Evolutionary conservation across 2,113 vertebrate species (phyloP), one percentile per base, ranked within the genome.

Genomic region (Rhinolophus ferrumequinum): DNA sequence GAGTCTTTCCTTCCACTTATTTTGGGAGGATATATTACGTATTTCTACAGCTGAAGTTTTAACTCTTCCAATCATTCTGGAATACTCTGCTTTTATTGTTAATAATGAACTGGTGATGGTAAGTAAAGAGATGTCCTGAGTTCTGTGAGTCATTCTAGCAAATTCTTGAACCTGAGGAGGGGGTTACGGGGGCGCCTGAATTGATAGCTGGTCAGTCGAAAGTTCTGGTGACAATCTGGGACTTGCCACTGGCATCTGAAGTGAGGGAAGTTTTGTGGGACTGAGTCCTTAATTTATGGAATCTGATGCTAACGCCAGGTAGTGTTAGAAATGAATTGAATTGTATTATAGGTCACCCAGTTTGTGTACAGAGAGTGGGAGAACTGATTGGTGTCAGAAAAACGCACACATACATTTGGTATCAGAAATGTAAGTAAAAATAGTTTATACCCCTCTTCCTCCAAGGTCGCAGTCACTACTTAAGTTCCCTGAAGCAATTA

Each of bases 21-120:
- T 87, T 84, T 54, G 38, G 83, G 41, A 69, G 26, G 33, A 87
- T 54, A 35, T 67, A 81, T 58, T 75, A 72, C 21, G 77, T 80
- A 50, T 58, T 73, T 72, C 38, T 86, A 91, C 28, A 91, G 28
- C 67, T 60, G 9, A 80, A 90, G 21, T 90, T 92, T 96, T 58
- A 89, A n/a, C 54, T 89, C 47, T 92, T 52, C 47, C 66, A 77
- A 72, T 62, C 35, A 84, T 70, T 92, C 44, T 76, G 35, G 11
- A 70, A 79, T 64, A 88, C 6, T 81, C 16, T 41, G 62, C 38
- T 73, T 84, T 93, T 35, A 54, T 2, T 54, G 30, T 54, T 81
- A 66, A 30, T 28, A 72, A 81, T 54, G 73, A 66, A 73, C 21
- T 50, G 33, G 11, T 73, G 54, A 44, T 44, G 52, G 6, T 28